Evolutionary conservation across 2,797 vertebrate genomes (phyloP).

Genomic region (Oreochromis mossambicus): DNA sequence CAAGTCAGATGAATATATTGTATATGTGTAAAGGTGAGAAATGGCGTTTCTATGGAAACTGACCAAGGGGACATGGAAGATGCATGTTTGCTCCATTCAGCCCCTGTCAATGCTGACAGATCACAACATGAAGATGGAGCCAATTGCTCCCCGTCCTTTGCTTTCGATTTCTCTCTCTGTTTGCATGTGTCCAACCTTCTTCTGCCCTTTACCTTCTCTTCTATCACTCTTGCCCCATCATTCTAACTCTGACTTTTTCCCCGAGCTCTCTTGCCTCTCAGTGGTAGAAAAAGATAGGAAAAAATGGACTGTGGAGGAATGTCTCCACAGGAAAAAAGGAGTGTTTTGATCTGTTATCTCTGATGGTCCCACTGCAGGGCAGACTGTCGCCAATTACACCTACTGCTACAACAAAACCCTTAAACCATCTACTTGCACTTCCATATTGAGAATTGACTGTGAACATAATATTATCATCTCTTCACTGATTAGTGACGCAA

Average conservation of each 20-base stretch:
- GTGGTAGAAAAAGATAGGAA: background rate
- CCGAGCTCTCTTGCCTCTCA: conserved; percentile 12
- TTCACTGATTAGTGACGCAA: background rate
- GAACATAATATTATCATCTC: background rate
- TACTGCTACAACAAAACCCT: background rate
- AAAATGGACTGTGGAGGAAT: conserved; percentile 16
- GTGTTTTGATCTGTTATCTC: conserved; percentile 16
- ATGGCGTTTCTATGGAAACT: conserved; percentile 72
- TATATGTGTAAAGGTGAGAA: conserved; percentile 47
- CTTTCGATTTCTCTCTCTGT: conserved; percentile 10
- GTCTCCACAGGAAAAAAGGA: background rate
- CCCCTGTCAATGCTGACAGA: conserved; percentile 63
- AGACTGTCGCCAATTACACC: background rate
- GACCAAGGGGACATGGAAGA: conserved; percentile 56
- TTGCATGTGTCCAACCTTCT: conserved; percentile 4
- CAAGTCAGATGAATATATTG: conserved; percentile 18
- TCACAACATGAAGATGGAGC: conserved; percentile 57
- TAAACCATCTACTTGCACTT: background rate
- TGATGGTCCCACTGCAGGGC: background rate
- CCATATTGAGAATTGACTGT: background rate
- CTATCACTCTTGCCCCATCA: background rate
- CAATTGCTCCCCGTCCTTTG: conserved; percentile 27
- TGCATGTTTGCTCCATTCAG: conserved; percentile 62
- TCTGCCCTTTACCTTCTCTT: conserved; percentile 1
- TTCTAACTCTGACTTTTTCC: background rate